A percentile compares a stretch with the other conserved stretches of the same genome.
Conservation (phyloP, 2,797 vertebrate species). For the Saxicola maurus region DNA sequence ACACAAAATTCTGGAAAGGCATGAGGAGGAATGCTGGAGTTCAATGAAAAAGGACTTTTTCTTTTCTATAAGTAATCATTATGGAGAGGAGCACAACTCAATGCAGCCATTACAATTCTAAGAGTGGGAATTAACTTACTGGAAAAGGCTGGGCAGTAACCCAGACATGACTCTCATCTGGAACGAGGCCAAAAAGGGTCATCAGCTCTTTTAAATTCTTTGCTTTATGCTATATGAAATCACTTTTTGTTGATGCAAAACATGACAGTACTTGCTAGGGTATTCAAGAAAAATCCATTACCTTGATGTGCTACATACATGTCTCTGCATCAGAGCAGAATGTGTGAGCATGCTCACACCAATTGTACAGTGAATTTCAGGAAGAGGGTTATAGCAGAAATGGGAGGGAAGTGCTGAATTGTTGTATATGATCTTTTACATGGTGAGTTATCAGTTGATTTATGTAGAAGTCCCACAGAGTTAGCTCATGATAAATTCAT, state of each 20-base stretch:
- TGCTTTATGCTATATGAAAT: conserved; percentile 35
- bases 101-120: not conserved
- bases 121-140: conserved; percentile 34
- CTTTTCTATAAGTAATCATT: not conserved
- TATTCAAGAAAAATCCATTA: conserved; percentile 32
- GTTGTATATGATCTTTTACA: conserved; percentile 32
- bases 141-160: conserved; percentile 30
- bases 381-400: not conserved
- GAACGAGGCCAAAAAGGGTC: conserved; percentile 18
- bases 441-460: conserved; percentile 15
- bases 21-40: not conserved
- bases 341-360: not conserved
- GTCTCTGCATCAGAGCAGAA: not conserved
- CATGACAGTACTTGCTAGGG: not conserved
- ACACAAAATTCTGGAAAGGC: not conserved
- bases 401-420: not conserved
- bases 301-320: not conserved
- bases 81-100: not conserved
- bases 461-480: conserved; percentile 26
- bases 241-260: conserved; percentile 40
- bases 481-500: conserved; percentile 50
- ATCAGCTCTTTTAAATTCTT: conserved; percentile 21
- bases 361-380: not conserved
- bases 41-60: not conserved
- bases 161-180: not conserved